phyloP scores from a whole-genome alignment of 2,888 invertebrate genomes.

The Phanerotoma sp. region DNA sequence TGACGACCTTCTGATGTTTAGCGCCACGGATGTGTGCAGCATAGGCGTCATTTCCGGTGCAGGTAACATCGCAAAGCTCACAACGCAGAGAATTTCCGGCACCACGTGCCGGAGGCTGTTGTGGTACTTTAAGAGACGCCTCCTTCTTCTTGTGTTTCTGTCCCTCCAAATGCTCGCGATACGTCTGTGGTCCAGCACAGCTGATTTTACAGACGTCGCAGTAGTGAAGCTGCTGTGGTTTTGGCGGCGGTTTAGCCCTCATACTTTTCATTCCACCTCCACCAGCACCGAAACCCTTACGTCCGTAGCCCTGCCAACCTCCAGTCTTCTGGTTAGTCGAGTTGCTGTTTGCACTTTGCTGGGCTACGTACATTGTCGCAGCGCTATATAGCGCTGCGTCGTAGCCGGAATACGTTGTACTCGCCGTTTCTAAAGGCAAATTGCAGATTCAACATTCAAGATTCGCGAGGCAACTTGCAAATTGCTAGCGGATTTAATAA shows the following conservation, averaged over 20 bases:
- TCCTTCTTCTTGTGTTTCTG: conserved; percentile 99
- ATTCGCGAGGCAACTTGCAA: conserved; percentile 9
- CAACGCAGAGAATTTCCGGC: conserved; percentile 80
- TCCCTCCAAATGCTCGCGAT: conserved; percentile 95
- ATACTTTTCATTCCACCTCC: conserved; percentile 62
- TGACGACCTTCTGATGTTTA: conserved; percentile 97
- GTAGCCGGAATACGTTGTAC: conserved; percentile 80
- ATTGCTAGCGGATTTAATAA: not conserved
- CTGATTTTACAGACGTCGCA: conserved; percentile 99
- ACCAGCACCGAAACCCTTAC: conserved; percentile 59
- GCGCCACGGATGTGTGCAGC: conserved; percentile 97
- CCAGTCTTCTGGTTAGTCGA: conserved; percentile 59
- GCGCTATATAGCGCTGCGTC: conserved; percentile 95
- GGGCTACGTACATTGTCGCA: conserved; percentile 92
- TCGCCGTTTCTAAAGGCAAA: conserved; percentile 62
- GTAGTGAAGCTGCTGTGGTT: conserved; percentile 93
- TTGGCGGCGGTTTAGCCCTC: conserved; percentile 78
- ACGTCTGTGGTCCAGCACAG: conserved; percentile 93
- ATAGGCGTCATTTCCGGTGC: conserved; percentile 98
- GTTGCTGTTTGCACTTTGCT: conserved; percentile 58
- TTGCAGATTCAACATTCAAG: conserved; percentile 35
- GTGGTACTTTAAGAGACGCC: conserved; percentile 74
- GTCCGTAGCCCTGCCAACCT: conserved; percentile 66
- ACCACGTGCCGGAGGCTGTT: conserved; percentile 58
- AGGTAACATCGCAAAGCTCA: conserved; percentile 97